Evolutionary conservation across 2,888 invertebrate species (phyloP).

Genomic region (Halocaridina rubra): DNA sequence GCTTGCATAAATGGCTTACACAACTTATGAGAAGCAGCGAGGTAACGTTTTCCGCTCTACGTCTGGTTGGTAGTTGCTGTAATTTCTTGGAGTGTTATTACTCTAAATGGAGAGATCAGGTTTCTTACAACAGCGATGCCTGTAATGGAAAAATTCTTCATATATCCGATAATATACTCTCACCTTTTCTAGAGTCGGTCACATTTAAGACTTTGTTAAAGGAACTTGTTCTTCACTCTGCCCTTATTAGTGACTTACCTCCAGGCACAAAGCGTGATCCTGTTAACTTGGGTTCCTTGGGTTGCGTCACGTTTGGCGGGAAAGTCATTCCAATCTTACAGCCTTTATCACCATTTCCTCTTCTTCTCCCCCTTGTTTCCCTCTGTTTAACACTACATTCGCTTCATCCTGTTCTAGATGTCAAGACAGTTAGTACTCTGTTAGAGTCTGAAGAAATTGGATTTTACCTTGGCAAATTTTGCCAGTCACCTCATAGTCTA

Average conservation of each 20-base stretch:
- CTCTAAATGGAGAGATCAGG: conserved; percentile 52
- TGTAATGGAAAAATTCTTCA: conserved; percentile 12
- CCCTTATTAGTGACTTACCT: conserved; percentile 20
- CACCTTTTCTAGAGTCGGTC: conserved; percentile 13
- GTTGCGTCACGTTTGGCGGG: conserved; percentile 49
- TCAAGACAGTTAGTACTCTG: neutral
- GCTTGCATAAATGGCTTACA: conserved; percentile 51
- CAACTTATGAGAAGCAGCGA: conserved; percentile 5
- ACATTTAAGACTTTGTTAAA: conserved; percentile 2
- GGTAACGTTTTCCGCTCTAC: conserved; percentile 31
- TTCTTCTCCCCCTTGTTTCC: conserved; percentile 38
- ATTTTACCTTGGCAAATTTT: conserved; percentile 36
- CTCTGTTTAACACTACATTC: conserved; percentile 30
- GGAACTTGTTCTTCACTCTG: conserved; percentile 33
- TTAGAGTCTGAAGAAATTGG: conserved; percentile 25
- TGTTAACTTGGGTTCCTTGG: conserved; percentile 52
- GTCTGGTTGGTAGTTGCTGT: conserved; percentile 55
- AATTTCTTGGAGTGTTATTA: conserved; percentile 46
- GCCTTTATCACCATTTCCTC: conserved; percentile 34
- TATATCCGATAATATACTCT: conserved; percentile 21
- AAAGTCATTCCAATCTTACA: conserved; percentile 35
- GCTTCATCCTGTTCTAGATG: conserved; percentile 36
- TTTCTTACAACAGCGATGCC: conserved; percentile 9
- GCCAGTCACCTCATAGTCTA: conserved; percentile 9
- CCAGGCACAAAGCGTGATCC: conserved; percentile 36